These are phyloP conservation scores for Keiferia lycopersicella DNA, from an alignment of 2,888 invertebrate genomes.

Conservation along the genomic window DNA sequence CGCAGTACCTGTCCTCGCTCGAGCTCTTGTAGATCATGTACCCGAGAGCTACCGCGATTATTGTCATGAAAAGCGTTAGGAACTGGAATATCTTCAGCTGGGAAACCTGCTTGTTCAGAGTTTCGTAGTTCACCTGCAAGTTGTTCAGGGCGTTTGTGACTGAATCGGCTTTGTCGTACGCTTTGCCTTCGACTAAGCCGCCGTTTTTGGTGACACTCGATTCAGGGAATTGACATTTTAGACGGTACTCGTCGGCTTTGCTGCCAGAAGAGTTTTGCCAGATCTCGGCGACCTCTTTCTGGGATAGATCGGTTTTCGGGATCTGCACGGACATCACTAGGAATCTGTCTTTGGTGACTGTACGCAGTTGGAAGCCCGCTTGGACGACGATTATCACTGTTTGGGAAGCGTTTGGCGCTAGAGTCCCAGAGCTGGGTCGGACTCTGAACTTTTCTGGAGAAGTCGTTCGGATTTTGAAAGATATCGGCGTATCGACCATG, in stretches of 20 bases:
- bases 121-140: constrained; percentile 61
- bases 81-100: constrained; percentile 62
- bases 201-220: constrained; percentile 66
- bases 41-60: constrained; percentile 55
- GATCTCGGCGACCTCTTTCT: constrained; percentile 85
- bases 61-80: constrained; percentile 56
- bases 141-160: constrained; percentile 84
- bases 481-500: constrained; percentile 76
- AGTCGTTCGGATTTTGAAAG: constrained; percentile 94
- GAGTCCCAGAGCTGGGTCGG: constrained; percentile 90
- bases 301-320: constrained; percentile 78
- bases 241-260: constrained; percentile 86
- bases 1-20: constrained; percentile 57
- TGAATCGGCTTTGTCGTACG: constrained; percentile 87
- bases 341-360: constrained; percentile 91
- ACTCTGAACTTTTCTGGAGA: constrained; percentile 97
- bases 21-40: constrained; percentile 59
- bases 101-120: constrained; percentile 55
- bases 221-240: constrained; percentile 84
- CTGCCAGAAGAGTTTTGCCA: constrained; percentile 85
- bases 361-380: constrained; percentile 85
- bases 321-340: constrained; percentile 91
- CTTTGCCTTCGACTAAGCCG: constrained; percentile 46
- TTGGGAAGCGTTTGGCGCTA: constrained; percentile 84
- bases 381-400: constrained; percentile 88